Base-by-base conservation (phyloP, 1,140 invertebrate genomes). In the Trachymyrmex cornetzi region DNA sequence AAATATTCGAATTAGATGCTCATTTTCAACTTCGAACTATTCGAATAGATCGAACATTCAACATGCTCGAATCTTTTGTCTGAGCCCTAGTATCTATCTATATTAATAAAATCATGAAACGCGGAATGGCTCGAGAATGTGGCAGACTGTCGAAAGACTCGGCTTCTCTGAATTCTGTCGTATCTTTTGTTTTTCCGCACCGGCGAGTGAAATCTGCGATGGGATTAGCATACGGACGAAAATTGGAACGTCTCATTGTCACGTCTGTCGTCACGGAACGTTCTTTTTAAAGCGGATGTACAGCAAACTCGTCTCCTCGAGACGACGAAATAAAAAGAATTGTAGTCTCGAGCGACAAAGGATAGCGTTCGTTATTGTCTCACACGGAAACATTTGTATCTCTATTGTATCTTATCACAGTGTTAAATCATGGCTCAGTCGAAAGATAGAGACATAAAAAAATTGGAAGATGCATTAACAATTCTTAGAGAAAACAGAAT, bases 161-260 rank as follows among this genome's bases (percentile, higher is more conserved):
- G 67, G 30, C 14, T 75, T 34, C 19, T n/a, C 5, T 24, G 71
- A 50, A 77, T 85, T 64, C 61, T 22, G 9, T 12, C 16, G 9
- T 5, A 12, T 50, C 77, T 67, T 64, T 75, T 84, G 80, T 57
- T 87, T 84, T 84, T 67, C 22, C 61, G 14, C 79, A 14, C 61
- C 24, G 55, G 22, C 16, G 22, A 57, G 72, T 53, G 66, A 66
- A 50, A 34, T 27, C 63, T 53, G 57, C 53, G 48, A 30, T 9
- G 63, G 19, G 16, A 67, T 75, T 81, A 87, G 71, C 79, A 27
- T 75, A 66, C 12, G 63, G 16, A n/a, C 66, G 71, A 72, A 84
- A 75, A 87, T 87, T 86, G 72, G 67, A 84, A 77, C 88, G 61
- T 72, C 80, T 86, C 86, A 90, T 90, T 88, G 88, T 87, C 89